Conservation (phyloP, 2,888 invertebrate genomes). For the Aphidoletes aphidimyza region DNA sequence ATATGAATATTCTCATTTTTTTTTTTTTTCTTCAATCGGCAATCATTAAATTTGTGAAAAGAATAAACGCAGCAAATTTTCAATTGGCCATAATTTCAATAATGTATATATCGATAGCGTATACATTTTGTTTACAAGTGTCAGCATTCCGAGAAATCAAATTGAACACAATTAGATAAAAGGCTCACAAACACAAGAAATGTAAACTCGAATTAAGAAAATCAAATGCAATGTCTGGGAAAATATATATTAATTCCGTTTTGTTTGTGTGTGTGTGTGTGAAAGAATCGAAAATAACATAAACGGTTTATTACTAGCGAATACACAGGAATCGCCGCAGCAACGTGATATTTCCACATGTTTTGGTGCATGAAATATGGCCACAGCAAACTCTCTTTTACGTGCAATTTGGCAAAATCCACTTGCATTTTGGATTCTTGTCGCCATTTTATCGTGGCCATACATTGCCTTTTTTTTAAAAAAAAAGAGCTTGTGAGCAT, state of each 20-base stretch:
- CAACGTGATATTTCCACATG: constrained; percentile 15
- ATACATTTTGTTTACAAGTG: not conserved
- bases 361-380: not conserved
- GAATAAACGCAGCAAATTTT: not conserved
- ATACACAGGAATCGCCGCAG: not conserved
- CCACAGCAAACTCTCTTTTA: not conserved
- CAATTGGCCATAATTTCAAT: constrained; percentile 1
- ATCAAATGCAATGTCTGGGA: not conserved
- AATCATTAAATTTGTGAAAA: not conserved
- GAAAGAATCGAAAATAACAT: not conserved
- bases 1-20: too few species aligned
- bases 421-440: not conserved
- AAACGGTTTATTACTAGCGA: not conserved
- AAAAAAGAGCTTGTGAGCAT: too few species aligned
- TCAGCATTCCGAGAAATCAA: not conserved
- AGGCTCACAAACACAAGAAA: not conserved
- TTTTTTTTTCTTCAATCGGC: too few species aligned
- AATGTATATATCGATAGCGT: not conserved
- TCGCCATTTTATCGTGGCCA: constrained; percentile 23
- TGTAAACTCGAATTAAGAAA: not conserved
- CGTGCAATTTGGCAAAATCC: not conserved
- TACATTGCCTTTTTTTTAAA: too few species aligned
- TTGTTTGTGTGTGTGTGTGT: not conserved
- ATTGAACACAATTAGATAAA: not conserved
- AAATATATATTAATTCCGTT: not conserved